Conservation (phyloP, 2,888 invertebrate genomes). For the Pimpla rufipes region DNA sequence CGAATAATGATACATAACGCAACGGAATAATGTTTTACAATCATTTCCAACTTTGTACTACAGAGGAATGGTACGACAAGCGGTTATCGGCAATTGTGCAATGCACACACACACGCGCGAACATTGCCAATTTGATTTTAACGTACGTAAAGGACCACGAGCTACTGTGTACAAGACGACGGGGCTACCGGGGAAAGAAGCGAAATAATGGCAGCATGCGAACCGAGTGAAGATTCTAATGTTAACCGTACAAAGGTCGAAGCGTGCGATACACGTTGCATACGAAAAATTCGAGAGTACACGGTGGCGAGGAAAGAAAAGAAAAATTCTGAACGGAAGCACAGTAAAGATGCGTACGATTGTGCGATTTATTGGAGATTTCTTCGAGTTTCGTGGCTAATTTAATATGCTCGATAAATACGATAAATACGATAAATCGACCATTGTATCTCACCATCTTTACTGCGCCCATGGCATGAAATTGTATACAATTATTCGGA, state of each 20-base stretch:
- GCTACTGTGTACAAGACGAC: background rate
- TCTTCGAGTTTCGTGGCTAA: background rate
- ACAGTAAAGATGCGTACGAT: constrained; percentile 75
- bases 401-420: background rate
- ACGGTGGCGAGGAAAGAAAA: constrained; percentile 72
- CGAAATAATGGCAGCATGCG: constrained; percentile 27
- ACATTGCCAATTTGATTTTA: background rate
- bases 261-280: constrained; percentile 25
- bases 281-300: constrained; percentile 31
- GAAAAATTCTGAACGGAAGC: constrained; percentile 69
- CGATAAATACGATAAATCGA: background rate
- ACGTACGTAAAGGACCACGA: background rate
- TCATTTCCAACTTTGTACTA: constrained; percentile 6
- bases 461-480: constrained; percentile 78
- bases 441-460: constrained; percentile 58
- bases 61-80: background rate
- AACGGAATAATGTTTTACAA: background rate
- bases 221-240: constrained; percentile 17
- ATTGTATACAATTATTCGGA: constrained; percentile 81
- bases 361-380: background rate
- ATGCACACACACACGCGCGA: background rate
- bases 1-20: background rate
- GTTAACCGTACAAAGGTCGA: constrained; percentile 15
- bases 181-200: constrained; percentile 9
- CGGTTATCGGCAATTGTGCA: background rate